Conservation (phyloP, 2,888 invertebrate genomes). For the Vannuccia rotundouncinata region DNA sequence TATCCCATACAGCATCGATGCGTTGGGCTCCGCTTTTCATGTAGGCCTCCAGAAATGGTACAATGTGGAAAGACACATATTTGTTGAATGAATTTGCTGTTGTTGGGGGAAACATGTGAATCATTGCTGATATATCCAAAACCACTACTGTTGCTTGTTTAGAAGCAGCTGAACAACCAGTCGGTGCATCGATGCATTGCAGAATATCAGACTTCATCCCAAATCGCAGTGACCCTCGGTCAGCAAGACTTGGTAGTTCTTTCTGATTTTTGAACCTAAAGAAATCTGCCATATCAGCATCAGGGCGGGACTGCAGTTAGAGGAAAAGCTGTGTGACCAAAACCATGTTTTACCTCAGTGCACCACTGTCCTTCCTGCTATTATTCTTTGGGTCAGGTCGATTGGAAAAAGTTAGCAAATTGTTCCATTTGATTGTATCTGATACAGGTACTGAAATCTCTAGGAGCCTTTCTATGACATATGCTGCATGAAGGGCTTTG, state of each 20-base stretch:
- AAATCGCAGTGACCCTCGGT: constrained; percentile 18
- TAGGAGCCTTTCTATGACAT: constrained; percentile 10
- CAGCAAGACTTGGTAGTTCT: neutral
- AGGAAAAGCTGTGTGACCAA: constrained; percentile 3
- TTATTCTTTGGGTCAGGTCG: constrained; percentile 16
- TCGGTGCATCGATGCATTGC: constrained; percentile 5
- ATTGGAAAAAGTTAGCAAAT: constrained; percentile 17
- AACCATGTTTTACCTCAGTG: constrained; percentile 15
- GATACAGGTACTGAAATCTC: constrained; percentile 10
- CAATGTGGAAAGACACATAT: constrained; percentile 31
- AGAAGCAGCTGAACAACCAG: neutral
- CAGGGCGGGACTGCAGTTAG: constrained; percentile 14
- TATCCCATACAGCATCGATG: constrained; percentile 35
- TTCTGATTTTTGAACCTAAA: constrained; percentile 23
- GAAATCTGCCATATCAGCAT: constrained; percentile 11
- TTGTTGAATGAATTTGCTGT: neutral
- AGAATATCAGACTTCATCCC: constrained; percentile 8
- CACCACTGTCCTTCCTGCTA: constrained; percentile 17
- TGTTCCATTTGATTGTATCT: neutral
- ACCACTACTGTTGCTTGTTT: constrained; percentile 9
- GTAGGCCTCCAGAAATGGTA: constrained; percentile 32
- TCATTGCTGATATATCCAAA: constrained; percentile 2
- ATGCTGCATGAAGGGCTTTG: constrained; percentile 12
- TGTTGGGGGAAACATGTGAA: constrained; percentile 14
- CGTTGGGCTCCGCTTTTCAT: constrained; percentile 25